Conservation (phyloP, 1,140 invertebrate species). For the Eupristina koningsbergeri region DNA sequence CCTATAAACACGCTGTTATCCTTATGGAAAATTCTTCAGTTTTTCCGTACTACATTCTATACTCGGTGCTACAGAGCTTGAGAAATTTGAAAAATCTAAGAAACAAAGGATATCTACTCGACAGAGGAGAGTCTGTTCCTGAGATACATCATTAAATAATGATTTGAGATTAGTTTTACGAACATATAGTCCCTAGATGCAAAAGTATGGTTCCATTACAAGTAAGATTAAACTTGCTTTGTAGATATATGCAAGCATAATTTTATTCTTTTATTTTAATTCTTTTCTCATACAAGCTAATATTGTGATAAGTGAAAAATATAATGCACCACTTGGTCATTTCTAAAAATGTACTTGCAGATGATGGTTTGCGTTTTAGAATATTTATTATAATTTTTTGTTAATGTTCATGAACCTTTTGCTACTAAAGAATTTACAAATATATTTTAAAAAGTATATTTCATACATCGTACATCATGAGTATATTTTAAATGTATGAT, state of each 20-base stretch:
- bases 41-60: background rate
- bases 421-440: too few relatives aligned
- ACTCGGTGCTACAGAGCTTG: background rate
- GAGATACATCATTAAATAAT: background rate
- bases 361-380: background rate
- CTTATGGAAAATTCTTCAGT: background rate
- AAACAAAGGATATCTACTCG: too few relatives aligned
- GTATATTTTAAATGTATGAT: too few relatives aligned
- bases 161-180: background rate
- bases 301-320: background rate
- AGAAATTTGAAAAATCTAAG: too few relatives aligned
- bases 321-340: background rate
- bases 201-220: background rate
- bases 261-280: background rate
- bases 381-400: background rate
- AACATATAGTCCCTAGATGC: background rate
- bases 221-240: background rate
- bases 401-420: too few relatives aligned
- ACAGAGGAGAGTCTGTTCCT: too few relatives aligned
- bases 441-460: too few relatives aligned
- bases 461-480: too few relatives aligned
- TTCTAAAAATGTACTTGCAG: background rate
- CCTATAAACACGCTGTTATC: background rate
- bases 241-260: background rate
- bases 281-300: background rate